Evolutionary conservation across 2,113 vertebrate species (phyloP), one percentile per base, ranked within the genome.

Genomic region (Eudorcas thomsonii): DNA sequence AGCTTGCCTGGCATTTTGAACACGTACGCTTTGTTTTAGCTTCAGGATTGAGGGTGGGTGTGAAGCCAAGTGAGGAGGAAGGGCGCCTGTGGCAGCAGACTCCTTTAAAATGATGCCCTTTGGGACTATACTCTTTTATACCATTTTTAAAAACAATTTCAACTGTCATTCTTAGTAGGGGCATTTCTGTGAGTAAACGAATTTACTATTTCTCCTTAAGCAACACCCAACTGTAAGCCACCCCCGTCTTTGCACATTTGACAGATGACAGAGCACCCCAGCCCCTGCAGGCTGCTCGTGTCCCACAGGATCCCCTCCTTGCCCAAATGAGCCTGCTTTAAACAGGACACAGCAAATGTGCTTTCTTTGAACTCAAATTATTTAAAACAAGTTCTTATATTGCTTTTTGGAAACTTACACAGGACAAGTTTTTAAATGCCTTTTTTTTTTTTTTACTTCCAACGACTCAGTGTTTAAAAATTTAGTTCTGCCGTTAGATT

Each of bases 161-260:
- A 14, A 62, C 81, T 52, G 52, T 67, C 82, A 94, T 92, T 98
- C 94, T 91, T 55, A 95, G 39, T 0, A 0, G 62, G 71, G 95
- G 96, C 95, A 85, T 94, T 39, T 85, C 95, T 90, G 84, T 83
- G 82, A 95, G 96, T 50, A 98, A 93, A 91, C 77, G 91, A 74
- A 83, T 64, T 88, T 91, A 60, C 25, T 33, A 81, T 96, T 97
- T 96, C 45, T 87, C 60, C 28, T 93, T n/a, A 55, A 57, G 48
- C 52, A 64, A 55, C 43, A 95, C 96, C 74, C 23, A 30, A 19
- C 5, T 23, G 87, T 78, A 97, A 81, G 89, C 15, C 74, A n/a
- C 36, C 21, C 54, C 85, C 3, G 11, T 26, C 78, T 80, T 57
- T 8, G 9, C 8, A 59, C 64, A 10, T 8, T 0, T 16, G 91